Evolutionary conservation across 2,888 invertebrate species (phyloP).

Genomic region (Tipula lateralis): DNA sequence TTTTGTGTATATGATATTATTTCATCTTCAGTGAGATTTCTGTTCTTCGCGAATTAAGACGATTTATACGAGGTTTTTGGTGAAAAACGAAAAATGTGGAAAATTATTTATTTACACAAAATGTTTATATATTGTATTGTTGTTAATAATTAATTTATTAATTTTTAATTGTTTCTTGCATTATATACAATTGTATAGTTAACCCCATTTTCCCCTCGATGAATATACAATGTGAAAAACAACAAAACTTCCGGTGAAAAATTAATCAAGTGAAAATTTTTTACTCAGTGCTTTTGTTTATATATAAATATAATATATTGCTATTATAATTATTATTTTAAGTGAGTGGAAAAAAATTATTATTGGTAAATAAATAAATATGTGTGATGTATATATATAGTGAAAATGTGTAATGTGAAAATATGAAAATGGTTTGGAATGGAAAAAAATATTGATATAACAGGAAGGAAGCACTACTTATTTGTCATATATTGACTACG

Average conservation of each 20-base stretch:
- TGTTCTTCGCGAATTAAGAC: conserved; percentile 28
- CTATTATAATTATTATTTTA: neutral
- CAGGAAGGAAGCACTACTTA: conserved; percentile 13
- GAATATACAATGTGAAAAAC: neutral
- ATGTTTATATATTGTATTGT: neutral
- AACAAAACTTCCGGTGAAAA: neutral
- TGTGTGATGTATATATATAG: neutral
- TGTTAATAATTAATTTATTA: neutral
- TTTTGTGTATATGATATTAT: neutral
- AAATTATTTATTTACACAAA: neutral
- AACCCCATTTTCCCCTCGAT: neutral
- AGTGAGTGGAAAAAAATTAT: conserved; percentile 2
- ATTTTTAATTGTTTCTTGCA: neutral
- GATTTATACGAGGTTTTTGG: neutral
- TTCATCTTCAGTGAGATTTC: conserved; percentile 28
- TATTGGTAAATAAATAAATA: neutral
- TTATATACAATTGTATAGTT: neutral
- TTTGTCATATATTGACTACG: conserved; percentile 19
- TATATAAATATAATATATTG: no score
- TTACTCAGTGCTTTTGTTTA: neutral
- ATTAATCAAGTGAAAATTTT: neutral
- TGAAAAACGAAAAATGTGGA: neutral
- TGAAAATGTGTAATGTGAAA: neutral
- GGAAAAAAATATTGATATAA: neutral
- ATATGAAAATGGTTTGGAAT: neutral